A percentile compares a stretch with the other conserved stretches of the same genome.
These are phyloP conservation scores for Globodera ellingtonae DNA, from an alignment of 1,140 invertebrate genomes.

Conservation along the genomic window DNA sequence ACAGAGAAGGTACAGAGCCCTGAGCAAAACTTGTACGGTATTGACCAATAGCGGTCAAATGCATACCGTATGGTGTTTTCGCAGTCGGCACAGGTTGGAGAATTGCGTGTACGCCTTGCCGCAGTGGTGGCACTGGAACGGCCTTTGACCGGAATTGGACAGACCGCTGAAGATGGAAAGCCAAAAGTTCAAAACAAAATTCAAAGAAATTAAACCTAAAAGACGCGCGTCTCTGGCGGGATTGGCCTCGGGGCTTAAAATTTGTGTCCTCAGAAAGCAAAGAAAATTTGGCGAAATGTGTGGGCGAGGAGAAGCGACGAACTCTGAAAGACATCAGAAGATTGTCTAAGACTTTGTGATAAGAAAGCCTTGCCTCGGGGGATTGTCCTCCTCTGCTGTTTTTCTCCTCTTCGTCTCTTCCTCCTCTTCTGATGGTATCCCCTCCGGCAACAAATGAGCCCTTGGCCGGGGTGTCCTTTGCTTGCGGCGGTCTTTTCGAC, in stretches of 20 bases:
- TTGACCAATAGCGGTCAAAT: too few relatives aligned
- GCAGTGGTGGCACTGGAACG: constrained; percentile 76
- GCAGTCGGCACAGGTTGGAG: constrained; percentile 97
- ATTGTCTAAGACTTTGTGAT: background rate
- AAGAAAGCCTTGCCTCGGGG: background rate
- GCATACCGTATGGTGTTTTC: constrained; percentile 72
- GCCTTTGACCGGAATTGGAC: constrained; percentile 63
- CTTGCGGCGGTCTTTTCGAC: constrained; percentile 21
- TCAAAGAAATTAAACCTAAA: background rate
- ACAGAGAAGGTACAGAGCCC: background rate
- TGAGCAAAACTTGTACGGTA: too few relatives aligned
- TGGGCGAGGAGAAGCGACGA: background rate
- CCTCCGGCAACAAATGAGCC: background rate
- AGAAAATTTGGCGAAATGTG: background rate
- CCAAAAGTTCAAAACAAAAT: background rate
- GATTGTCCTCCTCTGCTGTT: background rate
- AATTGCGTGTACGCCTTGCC: constrained; percentile 87
- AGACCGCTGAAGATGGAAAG: background rate
- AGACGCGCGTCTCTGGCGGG: background rate
- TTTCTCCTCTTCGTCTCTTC: constrained; percentile 3
- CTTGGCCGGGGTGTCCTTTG: constrained; percentile 20
- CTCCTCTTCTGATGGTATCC: constrained; percentile 5
- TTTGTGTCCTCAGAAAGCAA: too few relatives aligned
- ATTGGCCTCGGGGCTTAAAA: too few relatives aligned
- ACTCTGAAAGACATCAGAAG: background rate